phyloP scores from a whole-genome alignment of 2,888 invertebrate genomes.

The Stramonita haemastoma region DNA sequence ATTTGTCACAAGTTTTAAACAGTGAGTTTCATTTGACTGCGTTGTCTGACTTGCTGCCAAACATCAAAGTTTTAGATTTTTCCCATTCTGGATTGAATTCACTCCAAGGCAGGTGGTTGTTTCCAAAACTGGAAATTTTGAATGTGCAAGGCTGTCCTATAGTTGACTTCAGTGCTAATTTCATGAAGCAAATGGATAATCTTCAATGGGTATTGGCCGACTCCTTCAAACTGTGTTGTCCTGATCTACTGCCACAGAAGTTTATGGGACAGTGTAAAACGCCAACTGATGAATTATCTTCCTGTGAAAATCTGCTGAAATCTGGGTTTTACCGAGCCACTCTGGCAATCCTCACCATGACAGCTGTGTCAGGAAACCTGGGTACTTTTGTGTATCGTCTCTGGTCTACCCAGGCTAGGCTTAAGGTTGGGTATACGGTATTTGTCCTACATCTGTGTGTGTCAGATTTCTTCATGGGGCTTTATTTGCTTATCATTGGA shows the following conservation, averaged over 20 bases:
- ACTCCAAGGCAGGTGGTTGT: neutral
- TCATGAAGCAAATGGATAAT: neutral
- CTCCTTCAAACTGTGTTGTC: neutral
- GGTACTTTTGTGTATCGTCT: neutral
- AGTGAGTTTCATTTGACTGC: neutral
- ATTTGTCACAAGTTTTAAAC: neutral
- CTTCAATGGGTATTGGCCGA: neutral
- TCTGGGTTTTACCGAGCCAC: neutral
- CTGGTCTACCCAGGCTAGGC: neutral
- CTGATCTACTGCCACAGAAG: neutral
- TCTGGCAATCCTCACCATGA: neutral
- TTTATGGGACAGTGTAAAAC: neutral
- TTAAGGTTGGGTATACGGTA: neutral
- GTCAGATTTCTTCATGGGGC: constrained; percentile 8
- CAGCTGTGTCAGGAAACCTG: neutral
- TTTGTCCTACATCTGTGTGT: neutral
- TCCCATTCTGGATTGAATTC: neutral
- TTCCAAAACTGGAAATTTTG: neutral
- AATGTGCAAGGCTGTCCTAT: neutral
- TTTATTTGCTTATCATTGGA: constrained; percentile 17
- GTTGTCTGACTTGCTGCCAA: neutral
- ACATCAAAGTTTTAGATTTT: neutral
- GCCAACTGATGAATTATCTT: neutral
- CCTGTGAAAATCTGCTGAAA: neutral
- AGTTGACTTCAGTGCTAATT: neutral